Evolutionary conservation across 1,140 invertebrate genomes (phyloP).

Genomic region (Pomacea maculata): DNA sequence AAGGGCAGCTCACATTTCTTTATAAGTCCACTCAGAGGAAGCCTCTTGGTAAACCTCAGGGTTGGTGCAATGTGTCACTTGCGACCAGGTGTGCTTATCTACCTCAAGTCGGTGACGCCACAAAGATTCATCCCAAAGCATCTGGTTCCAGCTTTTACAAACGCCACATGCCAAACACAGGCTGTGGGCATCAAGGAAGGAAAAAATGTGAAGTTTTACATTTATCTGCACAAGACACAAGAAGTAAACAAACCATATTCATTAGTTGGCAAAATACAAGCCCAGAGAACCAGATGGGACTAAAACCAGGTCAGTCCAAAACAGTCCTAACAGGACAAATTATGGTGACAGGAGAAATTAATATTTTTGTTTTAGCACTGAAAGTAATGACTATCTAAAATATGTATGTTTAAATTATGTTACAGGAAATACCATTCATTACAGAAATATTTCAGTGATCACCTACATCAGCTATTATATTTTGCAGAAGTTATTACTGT

Average conservation of each 20-base stretch:
- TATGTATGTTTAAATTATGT: no score
- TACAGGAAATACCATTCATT: no score
- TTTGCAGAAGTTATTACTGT: no score
- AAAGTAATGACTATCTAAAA: no score
- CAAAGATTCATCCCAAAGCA: slow-evolving; percentile 48
- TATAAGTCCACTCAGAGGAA: slow-evolving; percentile 54
- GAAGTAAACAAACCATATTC: slow-evolving; percentile 4
- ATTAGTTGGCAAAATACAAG: background rate
- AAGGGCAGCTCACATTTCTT: slow-evolving; percentile 54
- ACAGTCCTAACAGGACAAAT: background rate
- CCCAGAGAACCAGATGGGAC: background rate
- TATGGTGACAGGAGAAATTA: no score
- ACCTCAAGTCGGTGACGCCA: slow-evolving; percentile 43
- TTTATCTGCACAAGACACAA: slow-evolving; percentile 40
- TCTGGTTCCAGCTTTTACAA: slow-evolving; percentile 48
- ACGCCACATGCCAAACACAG: slow-evolving; percentile 46
- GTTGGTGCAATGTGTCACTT: slow-evolving; percentile 52
- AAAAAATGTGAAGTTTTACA: slow-evolving; percentile 54
- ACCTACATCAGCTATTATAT: no score
- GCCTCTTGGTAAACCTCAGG: slow-evolving; percentile 55
- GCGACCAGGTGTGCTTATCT: slow-evolving; percentile 45
- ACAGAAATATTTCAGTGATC: no score
- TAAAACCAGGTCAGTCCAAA: background rate
- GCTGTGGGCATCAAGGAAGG: slow-evolving; percentile 44
- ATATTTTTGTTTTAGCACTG: background rate